These are phyloP conservation scores for Etheostoma spectabile DNA, from an alignment of 2,113 vertebrate genomes.

Conservation along the genomic window DNA sequence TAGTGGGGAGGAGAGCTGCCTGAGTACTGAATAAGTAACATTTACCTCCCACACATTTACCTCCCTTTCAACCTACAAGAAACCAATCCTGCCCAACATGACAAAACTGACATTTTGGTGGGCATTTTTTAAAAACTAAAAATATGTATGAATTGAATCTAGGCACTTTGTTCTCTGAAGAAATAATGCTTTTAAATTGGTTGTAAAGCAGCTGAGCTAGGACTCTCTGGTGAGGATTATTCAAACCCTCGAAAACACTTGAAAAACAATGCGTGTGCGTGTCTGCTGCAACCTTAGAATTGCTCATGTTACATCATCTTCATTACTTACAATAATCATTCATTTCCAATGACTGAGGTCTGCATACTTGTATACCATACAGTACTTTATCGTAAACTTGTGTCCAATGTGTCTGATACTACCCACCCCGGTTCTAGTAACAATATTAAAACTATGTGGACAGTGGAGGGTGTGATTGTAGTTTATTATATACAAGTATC, in stretches of 20 bases:
- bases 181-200: slow-evolving; percentile 1
- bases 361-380: neutral
- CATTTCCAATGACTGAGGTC: neutral
- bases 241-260: neutral
- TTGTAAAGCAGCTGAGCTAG: no score
- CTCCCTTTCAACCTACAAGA: neutral
- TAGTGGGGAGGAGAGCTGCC: no score
- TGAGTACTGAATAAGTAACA: neutral
- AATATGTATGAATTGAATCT: neutral
- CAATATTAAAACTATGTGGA: neutral
- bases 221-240: neutral
- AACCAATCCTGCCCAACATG: neutral
- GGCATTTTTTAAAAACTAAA: neutral
- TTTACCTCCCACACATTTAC: no score
- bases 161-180: neutral
- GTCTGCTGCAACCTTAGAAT: neutral
- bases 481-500: neutral
- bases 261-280: neutral
- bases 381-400: neutral
- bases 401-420: neutral
- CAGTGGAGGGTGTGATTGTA: neutral
- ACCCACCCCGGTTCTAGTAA: neutral
- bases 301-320: neutral
- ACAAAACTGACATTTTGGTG: neutral
- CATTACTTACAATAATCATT: neutral